phyloP scores from a whole-genome alignment of 2,888 invertebrate species.

The Microplitis manilae region DNA sequence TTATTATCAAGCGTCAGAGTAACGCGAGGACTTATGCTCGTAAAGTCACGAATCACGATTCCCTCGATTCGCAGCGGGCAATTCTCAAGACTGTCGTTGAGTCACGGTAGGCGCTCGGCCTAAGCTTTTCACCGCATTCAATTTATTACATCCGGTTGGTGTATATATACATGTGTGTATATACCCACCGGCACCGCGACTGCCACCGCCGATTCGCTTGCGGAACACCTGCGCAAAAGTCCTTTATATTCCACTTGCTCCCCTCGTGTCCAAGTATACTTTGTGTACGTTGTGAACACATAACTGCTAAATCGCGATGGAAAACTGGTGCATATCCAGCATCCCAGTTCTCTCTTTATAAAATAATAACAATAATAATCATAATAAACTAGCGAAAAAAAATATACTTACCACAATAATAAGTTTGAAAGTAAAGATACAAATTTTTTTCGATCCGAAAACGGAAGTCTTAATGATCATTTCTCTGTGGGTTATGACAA shows the following conservation, averaged over 20 bases:
- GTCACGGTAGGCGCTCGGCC: constrained; percentile 54
- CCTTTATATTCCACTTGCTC: neutral
- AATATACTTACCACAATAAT: neutral
- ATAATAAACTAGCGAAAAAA: neutral
- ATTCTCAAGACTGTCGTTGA: constrained; percentile 56
- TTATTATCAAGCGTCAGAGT: constrained; percentile 47
- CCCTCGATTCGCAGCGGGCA: constrained; percentile 28
- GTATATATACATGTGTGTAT: neutral
- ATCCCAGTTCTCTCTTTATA: constrained; percentile 7
- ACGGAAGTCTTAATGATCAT: constrained; percentile 22
- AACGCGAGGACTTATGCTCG: constrained; percentile 41
- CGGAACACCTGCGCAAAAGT: constrained; percentile 55
- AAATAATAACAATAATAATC: constrained; percentile 6
- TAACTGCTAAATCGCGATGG: constrained; percentile 44
- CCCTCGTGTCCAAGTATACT: neutral
- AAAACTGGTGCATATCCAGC: constrained; percentile 40
- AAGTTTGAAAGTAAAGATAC: neutral
- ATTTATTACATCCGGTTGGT: constrained; percentile 61
- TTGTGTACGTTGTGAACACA: neutral
- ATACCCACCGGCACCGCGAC: neutral
- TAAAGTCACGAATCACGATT: constrained; percentile 55
- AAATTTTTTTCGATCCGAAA: neutral
- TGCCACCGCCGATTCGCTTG: constrained; percentile 40
- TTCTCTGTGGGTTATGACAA: neutral
- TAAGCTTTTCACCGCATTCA: constrained; percentile 59